Evolutionary conservation across 2,888 invertebrate species (phyloP).

Genomic region (Sinhomidia bicolor): DNA sequence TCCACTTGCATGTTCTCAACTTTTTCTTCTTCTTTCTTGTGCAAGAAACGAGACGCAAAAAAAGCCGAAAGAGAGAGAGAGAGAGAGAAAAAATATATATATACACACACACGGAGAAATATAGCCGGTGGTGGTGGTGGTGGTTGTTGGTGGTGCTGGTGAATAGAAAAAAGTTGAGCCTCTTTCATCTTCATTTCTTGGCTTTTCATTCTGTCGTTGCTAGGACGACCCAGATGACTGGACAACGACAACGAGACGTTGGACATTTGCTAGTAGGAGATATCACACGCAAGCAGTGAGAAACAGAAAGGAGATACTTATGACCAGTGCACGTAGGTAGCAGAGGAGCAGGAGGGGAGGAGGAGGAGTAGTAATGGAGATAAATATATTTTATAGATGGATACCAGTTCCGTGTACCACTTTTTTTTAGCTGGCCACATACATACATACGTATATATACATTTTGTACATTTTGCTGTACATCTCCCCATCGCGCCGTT

Average conservation of each 20-base stretch:
- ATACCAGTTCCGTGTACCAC: too few species aligned
- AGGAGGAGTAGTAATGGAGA: background rate
- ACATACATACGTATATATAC: too few species aligned
- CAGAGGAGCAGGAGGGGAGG: background rate
- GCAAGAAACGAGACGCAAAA: too few species aligned
- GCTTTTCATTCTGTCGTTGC: constrained; percentile 52
- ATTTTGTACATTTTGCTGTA: constrained; percentile 39
- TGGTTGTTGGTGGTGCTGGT: too few species aligned
- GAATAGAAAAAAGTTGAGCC: constrained; percentile 67
- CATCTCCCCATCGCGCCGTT: too few species aligned
- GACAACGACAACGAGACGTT: constrained; percentile 37
- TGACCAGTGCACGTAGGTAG: too few species aligned
- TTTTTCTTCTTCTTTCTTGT: too few species aligned
- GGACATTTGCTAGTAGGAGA: constrained; percentile 56
- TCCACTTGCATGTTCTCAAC: background rate
- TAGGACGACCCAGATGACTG: background rate
- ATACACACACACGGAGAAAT: too few species aligned
- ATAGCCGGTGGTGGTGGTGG: too few species aligned
- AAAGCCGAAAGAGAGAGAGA: constrained; percentile 3
- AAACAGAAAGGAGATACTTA: constrained; percentile 48
- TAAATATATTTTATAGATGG: background rate
- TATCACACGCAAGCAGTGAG: constrained; percentile 63
- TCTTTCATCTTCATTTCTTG: constrained; percentile 69
- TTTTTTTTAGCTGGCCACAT: too few species aligned
- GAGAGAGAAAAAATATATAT: constrained; percentile 12